These are phyloP conservation scores for Arctocebus calabarensis DNA, from an alignment of 2,797 vertebrate species.

Conservation along the genomic window DNA sequence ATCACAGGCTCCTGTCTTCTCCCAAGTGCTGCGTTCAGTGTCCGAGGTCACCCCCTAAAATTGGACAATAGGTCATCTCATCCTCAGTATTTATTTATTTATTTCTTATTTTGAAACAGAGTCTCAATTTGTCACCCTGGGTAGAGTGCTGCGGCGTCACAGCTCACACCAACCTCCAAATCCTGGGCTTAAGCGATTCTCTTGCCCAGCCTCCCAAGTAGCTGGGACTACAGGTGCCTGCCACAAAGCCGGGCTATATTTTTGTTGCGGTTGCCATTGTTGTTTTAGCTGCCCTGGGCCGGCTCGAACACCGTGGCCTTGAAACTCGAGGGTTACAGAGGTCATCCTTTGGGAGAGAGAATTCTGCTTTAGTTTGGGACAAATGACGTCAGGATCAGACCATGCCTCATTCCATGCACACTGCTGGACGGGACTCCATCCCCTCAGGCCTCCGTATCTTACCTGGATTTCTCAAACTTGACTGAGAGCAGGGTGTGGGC, in stretches of 20 bases:
- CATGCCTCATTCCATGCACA: background rate
- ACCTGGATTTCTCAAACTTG: conserved; percentile 59
- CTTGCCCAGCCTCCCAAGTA: no score
- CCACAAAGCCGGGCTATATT: no score
- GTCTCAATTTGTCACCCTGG: no score
- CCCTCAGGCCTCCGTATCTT: background rate
- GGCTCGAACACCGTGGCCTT: background rate
- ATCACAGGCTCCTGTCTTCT: background rate
- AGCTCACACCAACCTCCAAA: no score
- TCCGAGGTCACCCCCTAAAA: background rate
- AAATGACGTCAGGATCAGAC: background rate
- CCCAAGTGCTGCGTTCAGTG: background rate
- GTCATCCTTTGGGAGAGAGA: background rate
- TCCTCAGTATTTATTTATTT: background rate
- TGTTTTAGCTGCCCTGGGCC: no score
- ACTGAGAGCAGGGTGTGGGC: conserved; percentile 52
- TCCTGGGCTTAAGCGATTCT: no score
- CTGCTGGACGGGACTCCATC: background rate
- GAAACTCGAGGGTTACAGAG: background rate
- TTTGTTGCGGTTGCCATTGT: no score
- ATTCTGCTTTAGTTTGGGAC: background rate
- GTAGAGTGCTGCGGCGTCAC: no score
- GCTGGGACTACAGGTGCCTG: no score
- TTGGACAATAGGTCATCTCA: background rate
- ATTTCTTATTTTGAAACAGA: no score